Percentiles rank a stretch among this genome's conserved stretches.
Conservation (phyloP, 2,113 vertebrate genomes). For the Plecotus auritus region DNA sequence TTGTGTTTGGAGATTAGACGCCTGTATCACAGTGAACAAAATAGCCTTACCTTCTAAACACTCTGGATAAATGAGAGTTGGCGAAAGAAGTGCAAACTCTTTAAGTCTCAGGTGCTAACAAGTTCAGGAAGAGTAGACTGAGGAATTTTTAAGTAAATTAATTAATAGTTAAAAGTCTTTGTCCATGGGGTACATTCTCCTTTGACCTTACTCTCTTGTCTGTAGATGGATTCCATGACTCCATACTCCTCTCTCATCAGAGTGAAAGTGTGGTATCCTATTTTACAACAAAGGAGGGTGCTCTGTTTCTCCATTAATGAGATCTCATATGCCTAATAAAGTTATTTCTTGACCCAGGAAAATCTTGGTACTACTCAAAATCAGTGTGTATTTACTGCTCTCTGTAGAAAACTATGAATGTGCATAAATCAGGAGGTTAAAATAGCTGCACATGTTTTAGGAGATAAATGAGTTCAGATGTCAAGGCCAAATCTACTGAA, state of each 20-base stretch:
- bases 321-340: neutral
- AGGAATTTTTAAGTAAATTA: neutral
- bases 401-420: neutral
- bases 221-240: neutral
- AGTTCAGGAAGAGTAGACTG: neutral
- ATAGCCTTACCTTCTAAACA: neutral
- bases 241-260: neutral
- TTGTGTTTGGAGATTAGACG: neutral
- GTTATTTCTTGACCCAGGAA: neutral
- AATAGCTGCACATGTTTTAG: neutral
- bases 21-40: neutral
- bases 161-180: neutral
- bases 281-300: neutral
- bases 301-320: neutral
- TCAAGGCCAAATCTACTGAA: neutral
- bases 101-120: neutral
- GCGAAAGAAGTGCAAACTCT: neutral
- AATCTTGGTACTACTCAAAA: neutral
- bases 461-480: slow-evolving; percentile 6
- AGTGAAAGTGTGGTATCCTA: neutral
- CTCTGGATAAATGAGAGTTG: neutral
- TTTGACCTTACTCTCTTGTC: neutral
- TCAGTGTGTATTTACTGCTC: neutral
- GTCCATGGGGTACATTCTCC: neutral
- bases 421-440: neutral